phyloP scores from a whole-genome alignment of 2,113 vertebrate species.

The Hemicordylus capensis region DNA sequence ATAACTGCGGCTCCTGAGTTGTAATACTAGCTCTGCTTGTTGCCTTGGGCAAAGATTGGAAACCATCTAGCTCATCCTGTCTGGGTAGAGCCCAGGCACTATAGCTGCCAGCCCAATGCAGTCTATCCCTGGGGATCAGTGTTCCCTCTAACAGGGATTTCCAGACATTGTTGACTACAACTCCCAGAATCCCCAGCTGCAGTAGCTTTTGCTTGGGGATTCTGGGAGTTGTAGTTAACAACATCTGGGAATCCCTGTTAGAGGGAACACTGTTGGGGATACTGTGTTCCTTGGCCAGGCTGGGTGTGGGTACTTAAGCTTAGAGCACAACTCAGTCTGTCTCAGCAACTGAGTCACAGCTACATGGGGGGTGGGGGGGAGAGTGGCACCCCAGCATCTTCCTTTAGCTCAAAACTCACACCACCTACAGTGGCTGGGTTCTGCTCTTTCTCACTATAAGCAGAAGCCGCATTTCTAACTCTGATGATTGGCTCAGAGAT shows the following conservation, averaged over 20 bases:
- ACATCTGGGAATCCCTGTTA: too few relatives aligned
- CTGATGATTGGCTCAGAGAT: not conserved
- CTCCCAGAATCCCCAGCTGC: too few relatives aligned
- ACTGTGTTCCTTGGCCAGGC: not conserved
- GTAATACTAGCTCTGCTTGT: constrained; percentile 8
- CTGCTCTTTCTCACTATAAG: not conserved
- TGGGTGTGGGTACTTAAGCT: not conserved
- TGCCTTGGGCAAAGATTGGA: not conserved
- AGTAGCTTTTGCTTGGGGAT: too few relatives aligned
- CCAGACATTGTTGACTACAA: too few relatives aligned
- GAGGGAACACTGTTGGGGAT: too few relatives aligned
- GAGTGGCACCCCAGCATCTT: not conserved
- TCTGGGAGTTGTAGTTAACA: too few relatives aligned
- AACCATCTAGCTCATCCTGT: not conserved
- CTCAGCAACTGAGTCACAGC: not conserved
- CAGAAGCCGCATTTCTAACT: not conserved
- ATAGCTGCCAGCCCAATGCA: not conserved
- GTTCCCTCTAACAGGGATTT: too few relatives aligned
- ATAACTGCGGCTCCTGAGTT: not conserved
- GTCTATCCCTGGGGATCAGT: too few relatives aligned
- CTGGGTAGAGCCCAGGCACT: not conserved
- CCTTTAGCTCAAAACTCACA: not conserved
- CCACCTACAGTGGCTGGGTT: not conserved
- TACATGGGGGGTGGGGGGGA: not conserved
- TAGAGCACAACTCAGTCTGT: not conserved